Conservation (phyloP, 2,113 vertebrate genomes). For the Petrocephalus microphthalmus region DNA sequence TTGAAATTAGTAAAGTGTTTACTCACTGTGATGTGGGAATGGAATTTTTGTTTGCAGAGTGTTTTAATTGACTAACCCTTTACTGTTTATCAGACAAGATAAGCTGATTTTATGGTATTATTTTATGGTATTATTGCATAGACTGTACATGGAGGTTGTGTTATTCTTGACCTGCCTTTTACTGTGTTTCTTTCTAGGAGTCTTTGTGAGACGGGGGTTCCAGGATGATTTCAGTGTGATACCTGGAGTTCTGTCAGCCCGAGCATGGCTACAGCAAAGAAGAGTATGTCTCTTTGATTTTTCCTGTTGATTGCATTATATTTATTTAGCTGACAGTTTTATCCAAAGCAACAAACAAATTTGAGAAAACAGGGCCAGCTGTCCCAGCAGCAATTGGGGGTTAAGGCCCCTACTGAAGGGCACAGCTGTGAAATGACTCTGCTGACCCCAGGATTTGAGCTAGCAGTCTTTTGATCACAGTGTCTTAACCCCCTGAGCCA, state of each 20-base stretch:
- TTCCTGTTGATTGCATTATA: neutral
- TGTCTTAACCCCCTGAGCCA: neutral
- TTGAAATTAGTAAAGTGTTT: neutral
- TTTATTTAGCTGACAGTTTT: neutral
- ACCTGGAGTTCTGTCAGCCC: neutral
- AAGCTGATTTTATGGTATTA: neutral
- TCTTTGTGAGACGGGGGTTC: neutral
- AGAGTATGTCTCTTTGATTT: constrained; percentile 5
- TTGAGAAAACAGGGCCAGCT: neutral
- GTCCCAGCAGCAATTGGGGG: neutral
- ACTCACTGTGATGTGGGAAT: neutral
- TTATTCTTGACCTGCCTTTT: neutral
- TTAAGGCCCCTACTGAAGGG: neutral
- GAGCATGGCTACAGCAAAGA: constrained; percentile 24
- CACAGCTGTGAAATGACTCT: neutral
- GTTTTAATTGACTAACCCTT: neutral
- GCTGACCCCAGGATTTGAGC: neutral
- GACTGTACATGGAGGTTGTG: neutral
- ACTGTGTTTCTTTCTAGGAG: neutral
- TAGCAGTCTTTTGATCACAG: neutral
- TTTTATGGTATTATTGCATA: neutral
- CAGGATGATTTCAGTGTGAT: constrained; percentile 13
- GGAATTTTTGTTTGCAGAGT: neutral
- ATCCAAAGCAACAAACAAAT: neutral
- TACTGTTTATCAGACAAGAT: neutral